Conservation (phyloP, 2,888 invertebrate genomes). For the Drosophila gaucha region DNA sequence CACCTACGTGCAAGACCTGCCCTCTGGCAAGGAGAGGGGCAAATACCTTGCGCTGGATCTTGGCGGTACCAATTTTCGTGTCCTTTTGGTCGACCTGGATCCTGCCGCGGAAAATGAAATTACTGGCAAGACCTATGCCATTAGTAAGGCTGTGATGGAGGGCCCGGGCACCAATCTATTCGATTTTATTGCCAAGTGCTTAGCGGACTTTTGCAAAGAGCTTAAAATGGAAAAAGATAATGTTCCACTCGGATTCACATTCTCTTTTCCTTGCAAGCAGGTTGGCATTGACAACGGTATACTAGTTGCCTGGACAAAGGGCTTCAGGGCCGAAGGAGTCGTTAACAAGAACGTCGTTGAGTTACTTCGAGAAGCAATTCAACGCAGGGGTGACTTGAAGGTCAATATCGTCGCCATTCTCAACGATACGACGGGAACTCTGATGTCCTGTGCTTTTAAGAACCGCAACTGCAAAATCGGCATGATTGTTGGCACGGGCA, state of each 20-base stretch:
- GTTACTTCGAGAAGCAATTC: conserved; percentile 93
- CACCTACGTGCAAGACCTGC: conserved; percentile 96
- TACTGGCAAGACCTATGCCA: conserved; percentile 96
- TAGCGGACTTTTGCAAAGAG: conserved; percentile 93
- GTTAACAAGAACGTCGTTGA: conserved; percentile 95
- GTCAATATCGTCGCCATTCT: conserved; percentile 94
- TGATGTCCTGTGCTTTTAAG: conserved; percentile 95
- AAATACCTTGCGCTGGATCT: conserved; percentile 97
- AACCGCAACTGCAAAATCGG: conserved; percentile 91
- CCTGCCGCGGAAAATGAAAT: conserved; percentile 92
- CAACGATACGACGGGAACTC: conserved; percentile 96
- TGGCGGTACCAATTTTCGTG: conserved; percentile 98
- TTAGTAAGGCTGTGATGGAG: conserved; percentile 94
- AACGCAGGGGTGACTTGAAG: conserved; percentile 90
- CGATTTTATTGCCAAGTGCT: conserved; percentile 96
- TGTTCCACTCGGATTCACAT: conserved; percentile 96
- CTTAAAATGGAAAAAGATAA: conserved; percentile 88
- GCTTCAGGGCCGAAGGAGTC: conserved; percentile 95
- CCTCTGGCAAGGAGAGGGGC: conserved; percentile 96
- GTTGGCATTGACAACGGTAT: conserved; percentile 92
- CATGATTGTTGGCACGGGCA: conserved; percentile 91
- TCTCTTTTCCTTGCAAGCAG: conserved; percentile 96
- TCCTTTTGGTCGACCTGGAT: conserved; percentile 92
- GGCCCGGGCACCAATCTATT: conserved; percentile 94
- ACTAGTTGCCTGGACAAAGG: conserved; percentile 96